phyloP scores from a whole-genome alignment of 1,140 invertebrate species.

The Drosophila mayri region DNA sequence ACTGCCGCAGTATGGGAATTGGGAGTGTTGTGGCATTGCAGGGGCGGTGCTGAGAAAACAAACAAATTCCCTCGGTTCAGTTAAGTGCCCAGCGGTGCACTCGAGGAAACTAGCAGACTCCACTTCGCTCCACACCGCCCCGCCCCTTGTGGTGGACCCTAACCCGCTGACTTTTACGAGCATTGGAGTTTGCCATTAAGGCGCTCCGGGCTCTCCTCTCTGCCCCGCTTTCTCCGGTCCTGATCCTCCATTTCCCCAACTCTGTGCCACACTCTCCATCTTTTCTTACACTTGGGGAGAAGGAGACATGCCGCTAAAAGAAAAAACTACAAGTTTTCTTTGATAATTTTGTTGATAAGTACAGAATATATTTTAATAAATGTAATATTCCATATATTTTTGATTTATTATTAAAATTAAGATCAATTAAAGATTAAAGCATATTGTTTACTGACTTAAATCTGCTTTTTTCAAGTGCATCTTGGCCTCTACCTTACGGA shows the following conservation, averaged over 20 bases:
- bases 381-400: not conserved
- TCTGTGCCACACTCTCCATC: not conserved
- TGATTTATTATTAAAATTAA: not conserved
- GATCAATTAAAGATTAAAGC: fast-evolving
- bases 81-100: slow-evolving; percentile 77
- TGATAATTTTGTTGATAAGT: not conserved
- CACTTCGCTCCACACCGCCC: slow-evolving; percentile 1
- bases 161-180: slow-evolving; percentile 70
- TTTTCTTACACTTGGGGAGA: not conserved
- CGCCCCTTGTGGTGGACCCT: slow-evolving; percentile 14
- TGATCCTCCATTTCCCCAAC: slow-evolving; percentile 13
- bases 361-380: not conserved
- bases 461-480: slow-evolving; percentile 9
- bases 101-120: slow-evolving; percentile 30
- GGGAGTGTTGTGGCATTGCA: slow-evolving; percentile 4
- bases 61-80: slow-evolving; percentile 70
- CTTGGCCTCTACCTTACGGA: slow-evolving; percentile 33
- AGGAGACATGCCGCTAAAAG: not conserved
- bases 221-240: slow-evolving; percentile 24
- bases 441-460: not conserved
- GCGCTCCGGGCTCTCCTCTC: slow-evolving; percentile 36
- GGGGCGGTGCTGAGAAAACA: slow-evolving; percentile 58
- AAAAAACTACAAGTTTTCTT: not conserved
- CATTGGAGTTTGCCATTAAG: slow-evolving; percentile 70
- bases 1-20: not conserved